Evolutionary conservation across 2,888 invertebrate genomes (phyloP).

Genomic region (Drosophila borborema): DNA sequence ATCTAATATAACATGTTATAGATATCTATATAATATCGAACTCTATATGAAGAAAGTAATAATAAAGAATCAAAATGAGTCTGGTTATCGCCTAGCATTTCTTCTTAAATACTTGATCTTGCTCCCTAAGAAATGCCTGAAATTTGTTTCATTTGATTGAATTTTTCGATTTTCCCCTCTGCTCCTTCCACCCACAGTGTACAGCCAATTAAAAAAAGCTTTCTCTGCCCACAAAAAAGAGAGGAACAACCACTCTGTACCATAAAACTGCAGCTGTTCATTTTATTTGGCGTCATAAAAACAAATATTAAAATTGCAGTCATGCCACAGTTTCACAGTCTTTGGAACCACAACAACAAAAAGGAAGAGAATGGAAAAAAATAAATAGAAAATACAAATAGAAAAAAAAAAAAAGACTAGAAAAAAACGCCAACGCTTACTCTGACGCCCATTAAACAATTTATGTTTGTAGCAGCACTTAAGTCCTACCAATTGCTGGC

Average conservation of each 20-base stretch:
- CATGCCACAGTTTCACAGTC: conserved; percentile 50
- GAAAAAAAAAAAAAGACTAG: conserved; percentile 8
- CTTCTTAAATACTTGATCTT: background rate
- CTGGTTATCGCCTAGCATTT: background rate
- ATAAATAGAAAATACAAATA: background rate
- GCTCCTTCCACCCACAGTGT: background rate
- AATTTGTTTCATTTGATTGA: conserved; percentile 23
- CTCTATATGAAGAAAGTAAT: background rate
- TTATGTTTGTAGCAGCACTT: conserved; percentile 69
- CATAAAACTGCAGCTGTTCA: conserved; percentile 64
- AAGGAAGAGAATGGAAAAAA: background rate
- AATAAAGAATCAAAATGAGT: background rate
- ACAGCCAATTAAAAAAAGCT: conserved; percentile 47
- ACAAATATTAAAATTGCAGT: conserved; percentile 67
- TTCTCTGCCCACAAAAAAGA: conserved; percentile 13
- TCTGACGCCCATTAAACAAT: conserved; percentile 71
- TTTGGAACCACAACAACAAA: conserved; percentile 34
- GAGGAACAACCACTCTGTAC: conserved; percentile 14
- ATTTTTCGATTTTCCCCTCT: conserved; percentile 17
- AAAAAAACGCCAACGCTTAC: conserved; percentile 29
- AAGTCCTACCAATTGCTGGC: conserved; percentile 66
- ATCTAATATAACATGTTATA: too few relatives aligned
- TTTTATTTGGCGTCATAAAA: conserved; percentile 60
- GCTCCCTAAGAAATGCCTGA: background rate
- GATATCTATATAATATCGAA: too few relatives aligned